Evolutionary conservation across 2,797 vertebrate genomes (phyloP).

Genomic region (Chaenodraco wilsoni): DNA sequence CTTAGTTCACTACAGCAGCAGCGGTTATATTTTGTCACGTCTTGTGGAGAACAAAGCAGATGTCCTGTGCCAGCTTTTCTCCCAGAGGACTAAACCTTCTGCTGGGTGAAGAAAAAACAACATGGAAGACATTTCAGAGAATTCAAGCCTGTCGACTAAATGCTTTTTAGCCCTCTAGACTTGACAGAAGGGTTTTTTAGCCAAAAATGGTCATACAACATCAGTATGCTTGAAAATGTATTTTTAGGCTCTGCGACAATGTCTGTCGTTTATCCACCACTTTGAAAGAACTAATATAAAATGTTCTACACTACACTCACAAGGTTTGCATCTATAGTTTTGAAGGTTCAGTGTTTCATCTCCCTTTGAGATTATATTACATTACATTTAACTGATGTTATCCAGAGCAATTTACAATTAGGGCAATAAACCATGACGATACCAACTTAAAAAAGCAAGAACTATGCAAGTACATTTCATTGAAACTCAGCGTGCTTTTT

Average conservation of each 20-base stretch:
- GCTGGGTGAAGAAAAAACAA: constrained; percentile 49
- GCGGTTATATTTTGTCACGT: constrained; percentile 41
- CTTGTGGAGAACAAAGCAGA: constrained; percentile 52
- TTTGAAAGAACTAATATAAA: background rate
- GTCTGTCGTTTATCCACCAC: background rate
- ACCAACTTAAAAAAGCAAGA: too few species aligned
- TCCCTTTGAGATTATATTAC: too few species aligned
- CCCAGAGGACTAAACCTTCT: constrained; percentile 55
- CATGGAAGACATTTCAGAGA: constrained; percentile 18
- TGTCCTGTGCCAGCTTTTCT: constrained; percentile 46
- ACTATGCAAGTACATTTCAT: too few species aligned
- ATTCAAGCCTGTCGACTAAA: constrained; percentile 1
- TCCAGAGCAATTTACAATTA: too few species aligned
- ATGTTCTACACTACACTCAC: too few species aligned
- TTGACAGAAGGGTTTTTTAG: constrained; percentile 7
- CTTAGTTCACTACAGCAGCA: constrained; percentile 33
- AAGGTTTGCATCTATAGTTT: too few species aligned
- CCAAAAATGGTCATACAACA: constrained; percentile 3
- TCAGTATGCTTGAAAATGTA: background rate
- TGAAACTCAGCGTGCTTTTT: too few species aligned
- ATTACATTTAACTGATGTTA: too few species aligned
- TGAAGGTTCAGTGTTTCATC: too few species aligned
- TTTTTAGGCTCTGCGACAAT: constrained; percentile 1
- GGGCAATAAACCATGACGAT: too few species aligned
- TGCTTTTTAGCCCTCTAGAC: constrained; percentile 8